Percentiles rank a stretch among this genome's conserved stretches.
Evolutionary conservation across 2,113 vertebrate genomes (phyloP).

Genomic region (Noctilio leporinus): DNA sequence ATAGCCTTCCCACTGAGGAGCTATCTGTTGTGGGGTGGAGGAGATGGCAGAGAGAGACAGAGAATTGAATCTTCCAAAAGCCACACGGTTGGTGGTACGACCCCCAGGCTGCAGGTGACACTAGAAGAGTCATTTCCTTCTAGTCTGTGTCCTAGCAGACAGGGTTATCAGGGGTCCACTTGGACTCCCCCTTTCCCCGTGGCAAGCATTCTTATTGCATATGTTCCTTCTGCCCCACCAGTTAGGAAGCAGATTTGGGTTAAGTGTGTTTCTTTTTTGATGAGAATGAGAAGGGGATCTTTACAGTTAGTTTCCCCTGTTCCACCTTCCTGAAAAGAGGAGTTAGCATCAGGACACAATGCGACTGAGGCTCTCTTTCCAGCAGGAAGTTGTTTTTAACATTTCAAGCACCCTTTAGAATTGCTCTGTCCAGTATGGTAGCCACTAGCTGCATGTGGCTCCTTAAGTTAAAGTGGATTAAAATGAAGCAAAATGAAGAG

Average conservation of each 20-base stretch:
- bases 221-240: neutral
- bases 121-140: neutral
- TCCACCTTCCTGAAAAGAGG: neutral
- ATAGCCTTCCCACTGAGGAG: neutral
- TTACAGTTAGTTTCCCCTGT: neutral
- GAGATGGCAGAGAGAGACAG: neutral
- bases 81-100: neutral
- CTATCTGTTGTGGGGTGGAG: neutral
- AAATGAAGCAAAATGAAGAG: neutral
- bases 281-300: neutral
- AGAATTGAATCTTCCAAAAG: neutral
- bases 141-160: neutral
- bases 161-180: rapidly evolving
- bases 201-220: rapidly evolving
- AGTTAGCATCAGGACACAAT: neutral
- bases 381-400: neutral
- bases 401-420: neutral
- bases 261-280: neutral
- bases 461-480: neutral
- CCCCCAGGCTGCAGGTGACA: neutral
- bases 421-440: neutral
- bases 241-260: neutral
- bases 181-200: no score
- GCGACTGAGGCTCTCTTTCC: neutral
- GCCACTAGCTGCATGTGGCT: neutral